Evolutionary conservation across 1,140 invertebrate species (phyloP).

Genomic region (Diabrotica virgifera): DNA sequence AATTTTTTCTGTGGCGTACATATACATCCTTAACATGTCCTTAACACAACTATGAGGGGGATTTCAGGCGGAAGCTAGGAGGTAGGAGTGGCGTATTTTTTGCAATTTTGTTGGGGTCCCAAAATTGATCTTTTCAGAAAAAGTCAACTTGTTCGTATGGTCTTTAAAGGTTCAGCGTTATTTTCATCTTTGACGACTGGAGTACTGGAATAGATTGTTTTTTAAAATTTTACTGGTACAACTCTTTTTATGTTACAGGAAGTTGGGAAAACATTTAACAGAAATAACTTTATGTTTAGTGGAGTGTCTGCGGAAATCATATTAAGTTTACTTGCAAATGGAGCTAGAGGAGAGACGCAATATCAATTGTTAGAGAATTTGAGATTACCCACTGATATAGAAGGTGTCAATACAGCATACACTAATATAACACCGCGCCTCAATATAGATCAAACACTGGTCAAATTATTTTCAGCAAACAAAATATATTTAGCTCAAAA

Average conservation of each 20-base stretch:
- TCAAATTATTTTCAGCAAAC: slow-evolving; percentile 24
- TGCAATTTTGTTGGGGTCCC: too few relatives aligned
- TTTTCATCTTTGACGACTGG: too few relatives aligned
- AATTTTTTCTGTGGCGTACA: too few relatives aligned
- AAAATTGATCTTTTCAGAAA: too few relatives aligned
- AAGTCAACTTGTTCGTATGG: too few relatives aligned
- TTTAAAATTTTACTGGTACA: background rate
- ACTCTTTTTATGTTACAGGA: slow-evolving; percentile 18
- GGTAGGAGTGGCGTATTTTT: too few relatives aligned
- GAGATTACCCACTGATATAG: slow-evolving; percentile 15
- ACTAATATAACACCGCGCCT: slow-evolving; percentile 45
- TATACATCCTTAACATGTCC: too few relatives aligned
- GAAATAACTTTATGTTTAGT: slow-evolving; percentile 25
- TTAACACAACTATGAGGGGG: too few relatives aligned
- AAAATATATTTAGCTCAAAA: slow-evolving; percentile 24
- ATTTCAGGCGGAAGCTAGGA: too few relatives aligned
- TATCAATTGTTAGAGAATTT: slow-evolving; percentile 18
- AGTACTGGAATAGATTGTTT: background rate
- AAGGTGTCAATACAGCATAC: slow-evolving; percentile 20
- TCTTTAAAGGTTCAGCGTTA: too few relatives aligned
- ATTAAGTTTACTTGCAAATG: slow-evolving; percentile 21
- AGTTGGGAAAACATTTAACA: slow-evolving; percentile 12
- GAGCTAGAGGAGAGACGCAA: slow-evolving; percentile 20
- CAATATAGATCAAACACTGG: background rate
- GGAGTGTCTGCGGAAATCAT: slow-evolving; percentile 28